These are phyloP conservation scores for Ormyrus nitidulus DNA, from an alignment of 2,888 invertebrate genomes.

Conservation along the genomic window DNA sequence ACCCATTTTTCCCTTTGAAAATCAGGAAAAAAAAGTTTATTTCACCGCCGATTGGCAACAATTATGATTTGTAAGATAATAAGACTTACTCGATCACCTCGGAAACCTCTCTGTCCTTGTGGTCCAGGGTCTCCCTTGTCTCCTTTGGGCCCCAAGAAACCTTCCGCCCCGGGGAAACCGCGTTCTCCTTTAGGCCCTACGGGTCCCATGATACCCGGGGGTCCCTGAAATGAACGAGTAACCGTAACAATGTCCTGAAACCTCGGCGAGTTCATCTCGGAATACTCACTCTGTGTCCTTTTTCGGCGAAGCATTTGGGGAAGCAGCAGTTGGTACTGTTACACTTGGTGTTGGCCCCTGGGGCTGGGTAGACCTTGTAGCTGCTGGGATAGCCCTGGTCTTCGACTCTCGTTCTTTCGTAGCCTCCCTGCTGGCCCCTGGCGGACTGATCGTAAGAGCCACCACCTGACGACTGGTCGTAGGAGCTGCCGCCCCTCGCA, in stretches of 20 bases:
- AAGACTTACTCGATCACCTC: conserved; percentile 83
- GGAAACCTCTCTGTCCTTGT: conserved; percentile 87
- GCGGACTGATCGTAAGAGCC: too few relatives aligned
- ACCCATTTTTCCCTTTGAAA: conserved; percentile 84
- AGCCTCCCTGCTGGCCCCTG: conserved; percentile 21
- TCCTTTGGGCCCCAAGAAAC: conserved; percentile 91
- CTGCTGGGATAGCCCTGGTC: conserved; percentile 73
- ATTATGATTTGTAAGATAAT: not conserved
- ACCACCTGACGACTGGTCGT: too few relatives aligned
- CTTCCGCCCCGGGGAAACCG: conserved; percentile 90
- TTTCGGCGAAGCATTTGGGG: conserved; percentile 93
- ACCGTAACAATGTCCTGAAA: not conserved
- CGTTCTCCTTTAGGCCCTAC: conserved; percentile 85
- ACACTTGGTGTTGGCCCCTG: conserved; percentile 79
- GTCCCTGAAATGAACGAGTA: conserved; percentile 79
- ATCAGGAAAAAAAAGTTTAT: not conserved
- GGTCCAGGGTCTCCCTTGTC: conserved; percentile 92
- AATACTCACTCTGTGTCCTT: conserved; percentile 84
- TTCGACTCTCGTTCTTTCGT: conserved; percentile 46
- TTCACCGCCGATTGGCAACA: too few relatives aligned
- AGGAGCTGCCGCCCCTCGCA: too few relatives aligned
- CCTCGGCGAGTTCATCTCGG: not conserved
- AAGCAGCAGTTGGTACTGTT: conserved; percentile 83
- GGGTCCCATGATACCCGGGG: conserved; percentile 84
- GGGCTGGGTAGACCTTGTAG: conserved; percentile 76